Evolutionary conservation across 2,113 vertebrate genomes (phyloP), one percentile per base, ranked within the genome.

Genomic region (Ceuthmochares aereus): DNA sequence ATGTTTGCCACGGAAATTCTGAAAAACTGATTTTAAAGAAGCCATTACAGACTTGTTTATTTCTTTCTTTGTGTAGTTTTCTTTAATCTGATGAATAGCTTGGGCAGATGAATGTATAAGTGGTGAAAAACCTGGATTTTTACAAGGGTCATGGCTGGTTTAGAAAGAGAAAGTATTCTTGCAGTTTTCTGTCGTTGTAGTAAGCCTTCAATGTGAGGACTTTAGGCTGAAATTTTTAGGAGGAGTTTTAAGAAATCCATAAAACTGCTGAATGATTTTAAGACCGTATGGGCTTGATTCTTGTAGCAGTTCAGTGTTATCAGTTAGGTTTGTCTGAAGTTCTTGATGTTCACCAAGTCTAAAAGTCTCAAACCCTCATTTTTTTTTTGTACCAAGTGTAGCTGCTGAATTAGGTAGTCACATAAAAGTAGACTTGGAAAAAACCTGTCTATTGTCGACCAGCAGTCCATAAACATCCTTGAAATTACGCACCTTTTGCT

Each of bases 1-100:
- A 27, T 91, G 76, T 90, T 96, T 42, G 6, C 84, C 80, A 79
- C 47, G 73, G 89, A 96, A 73, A 63, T 86, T 84, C 89, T 96
- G 75, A 92, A 81, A 96, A 95, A 54, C 51, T 55, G 58, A 45
- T 95, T 90, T 75, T 82, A 80, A 96, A 96, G 75, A 89, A 82
- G 64, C 32, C 23, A 32, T 88, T 90, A 45, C 12, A 37, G 64
- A 23, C 17, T 69, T 72, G 43, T 16, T 2, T 12, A 10, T 6
- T 89, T 91, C 59, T 81, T 59, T 72, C 49, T 69, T 84, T 66
- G 30, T 29, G 29, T 47, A 23, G 55, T 51, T 96, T 86, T 60
- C 56, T 84, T 86, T 96, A 88, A 86, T 94, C n/a, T 96, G 75
- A 49, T 70, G 52, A 95, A 27, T 27, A 67, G 26, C 67, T 73